Evolutionary conservation across 2,797 vertebrate genomes (phyloP).

Genomic region (Centroberyx gerrardi): DNA sequence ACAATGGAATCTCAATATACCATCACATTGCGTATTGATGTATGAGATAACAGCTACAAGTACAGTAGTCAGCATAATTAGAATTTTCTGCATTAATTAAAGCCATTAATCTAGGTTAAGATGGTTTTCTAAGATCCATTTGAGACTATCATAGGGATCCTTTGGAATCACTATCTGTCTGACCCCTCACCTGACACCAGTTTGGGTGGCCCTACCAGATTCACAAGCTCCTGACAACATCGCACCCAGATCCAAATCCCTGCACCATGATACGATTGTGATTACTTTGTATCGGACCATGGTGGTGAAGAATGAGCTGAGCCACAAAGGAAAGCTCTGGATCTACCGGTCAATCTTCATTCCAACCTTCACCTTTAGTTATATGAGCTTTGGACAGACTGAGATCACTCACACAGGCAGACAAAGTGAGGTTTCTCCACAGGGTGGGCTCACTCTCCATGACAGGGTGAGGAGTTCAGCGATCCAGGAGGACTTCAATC

Average conservation of each 20-base stretch:
- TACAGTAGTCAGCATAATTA: conserved; percentile 43
- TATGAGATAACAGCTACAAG: conserved; percentile 41
- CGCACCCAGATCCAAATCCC: too few species aligned
- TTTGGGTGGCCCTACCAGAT: too few species aligned
- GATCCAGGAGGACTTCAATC: conserved; percentile 62
- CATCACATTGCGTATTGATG: conserved; percentile 41
- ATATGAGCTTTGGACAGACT: too few species aligned
- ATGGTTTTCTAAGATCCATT: not conserved
- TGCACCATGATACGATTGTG: too few species aligned
- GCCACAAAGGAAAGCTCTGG: conserved; percentile 9
- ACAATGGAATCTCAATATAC: conserved; percentile 49
- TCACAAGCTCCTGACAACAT: too few species aligned
- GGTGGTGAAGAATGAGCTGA: conserved; percentile 29
- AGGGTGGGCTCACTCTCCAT: conserved; percentile 56
- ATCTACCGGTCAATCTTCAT: not conserved
- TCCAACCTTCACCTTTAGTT: too few species aligned
- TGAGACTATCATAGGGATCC: not conserved
- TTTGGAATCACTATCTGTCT: not conserved
- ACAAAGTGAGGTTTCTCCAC: conserved; percentile 27
- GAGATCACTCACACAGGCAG: conserved; percentile 35
- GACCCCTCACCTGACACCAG: not conserved
- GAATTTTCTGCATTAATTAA: conserved; percentile 15
- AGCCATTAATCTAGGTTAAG: conserved; percentile 35
- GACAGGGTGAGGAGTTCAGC: conserved; percentile 61
- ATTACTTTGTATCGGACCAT: not conserved